Percentiles rank a stretch among this genome's conserved stretches.
These are phyloP conservation scores for Manis crassicaudata DNA, from an alignment of 2,797 vertebrate genomes.

Conservation along the genomic window DNA sequence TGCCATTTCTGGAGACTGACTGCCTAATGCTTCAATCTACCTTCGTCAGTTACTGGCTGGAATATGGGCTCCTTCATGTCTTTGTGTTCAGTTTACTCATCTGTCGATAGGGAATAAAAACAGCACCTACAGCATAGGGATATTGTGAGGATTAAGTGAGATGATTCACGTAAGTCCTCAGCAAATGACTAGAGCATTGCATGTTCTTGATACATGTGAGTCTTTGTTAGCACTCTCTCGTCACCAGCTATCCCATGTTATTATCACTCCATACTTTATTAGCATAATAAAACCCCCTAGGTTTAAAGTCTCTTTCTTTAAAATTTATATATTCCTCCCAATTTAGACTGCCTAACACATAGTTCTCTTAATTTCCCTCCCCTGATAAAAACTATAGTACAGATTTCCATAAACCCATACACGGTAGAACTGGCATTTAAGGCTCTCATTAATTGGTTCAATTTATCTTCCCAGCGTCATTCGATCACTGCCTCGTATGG, in stretches of 20 bases:
- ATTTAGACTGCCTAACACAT: background rate
- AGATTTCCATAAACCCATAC: background rate
- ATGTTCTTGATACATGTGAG: background rate
- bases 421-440: conserved; percentile 38
- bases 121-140: background rate
- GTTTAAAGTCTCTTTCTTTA: conserved; percentile 27
- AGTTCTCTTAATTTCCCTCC: background rate
- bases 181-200: background rate
- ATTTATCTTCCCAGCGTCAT: conserved; percentile 38
- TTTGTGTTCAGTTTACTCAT: background rate
- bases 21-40: background rate
- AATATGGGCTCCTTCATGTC: background rate
- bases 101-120: background rate
- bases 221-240: background rate
- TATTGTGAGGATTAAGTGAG: background rate
- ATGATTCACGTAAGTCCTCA: background rate
- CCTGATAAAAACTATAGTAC: background rate
- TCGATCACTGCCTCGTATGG: background rate
- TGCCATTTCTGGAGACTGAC: background rate
- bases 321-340: background rate
- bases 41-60: background rate
- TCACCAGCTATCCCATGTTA: background rate
- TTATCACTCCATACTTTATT: background rate
- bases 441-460: conserved; percentile 26
- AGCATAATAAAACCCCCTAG: background rate